Evolutionary conservation across 1,140 invertebrate genomes (phyloP), one percentile per base, ranked within the genome.

Genomic region (Nebria ingens): DNA sequence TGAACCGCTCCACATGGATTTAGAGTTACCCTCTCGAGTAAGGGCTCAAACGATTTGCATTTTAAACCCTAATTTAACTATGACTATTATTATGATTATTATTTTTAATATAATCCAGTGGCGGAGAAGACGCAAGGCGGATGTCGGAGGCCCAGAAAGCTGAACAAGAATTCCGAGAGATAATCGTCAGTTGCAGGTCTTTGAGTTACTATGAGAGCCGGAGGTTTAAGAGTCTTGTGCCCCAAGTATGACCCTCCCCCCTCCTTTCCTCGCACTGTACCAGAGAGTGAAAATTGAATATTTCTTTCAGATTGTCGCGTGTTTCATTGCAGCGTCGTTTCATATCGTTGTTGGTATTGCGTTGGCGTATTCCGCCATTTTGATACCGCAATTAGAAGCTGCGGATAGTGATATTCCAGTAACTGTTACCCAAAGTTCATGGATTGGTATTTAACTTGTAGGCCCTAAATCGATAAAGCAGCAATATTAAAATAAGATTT

Each of bases 331-430:
- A 2, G 74, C 75, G 2, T 72, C 74, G 19, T 79, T 77, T 60
- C 78, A 81, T 57, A 73, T 81, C 56, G 75, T 72, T 4, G 75
- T 80, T 6, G 79, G 79, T 9, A 65, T 80, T 2, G 69, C 73
- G 6, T 72, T 81, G 61, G 77, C 76, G 1, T 81, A 75, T 61
- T 80, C 78, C 2, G 78, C 77, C 2, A 73, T 79, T 52, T 58
- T 80, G n/a, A 71, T 79, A 56, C 75, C 77, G 29, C 73, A 78
- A 59, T 65, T 80, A 17, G 71, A 74, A 58, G 62, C 64, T n/a
- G 59, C 20, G 19, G 63, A 61, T 53, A 65, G 69, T 59, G 67
- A 73, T 58, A 4, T 74, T 2, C 57, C 63, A 34, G 69, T 76
- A 2, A 73, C 70, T 0, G 66, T 68, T 61, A 56, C 53, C 13